These are phyloP conservation scores for Heterodera filipjevi DNA, from an alignment of 2,888 invertebrate species.

Conservation along the genomic window DNA sequence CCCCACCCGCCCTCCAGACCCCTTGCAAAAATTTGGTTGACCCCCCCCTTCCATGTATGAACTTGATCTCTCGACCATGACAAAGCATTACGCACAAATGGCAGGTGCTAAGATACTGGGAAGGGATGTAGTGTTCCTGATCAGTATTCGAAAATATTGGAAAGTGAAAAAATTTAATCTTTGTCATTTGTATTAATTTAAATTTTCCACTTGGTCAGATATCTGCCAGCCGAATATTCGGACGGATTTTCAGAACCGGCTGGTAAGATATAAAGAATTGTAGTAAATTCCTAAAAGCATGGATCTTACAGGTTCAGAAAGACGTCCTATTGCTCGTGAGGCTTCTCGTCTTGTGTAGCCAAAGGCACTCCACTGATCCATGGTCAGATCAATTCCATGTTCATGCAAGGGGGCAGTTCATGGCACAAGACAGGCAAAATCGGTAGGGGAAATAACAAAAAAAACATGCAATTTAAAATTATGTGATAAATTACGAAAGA, in stretches of 20 bases:
- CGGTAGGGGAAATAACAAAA: conserved; percentile 55
- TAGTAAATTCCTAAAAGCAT: conserved; percentile 8
- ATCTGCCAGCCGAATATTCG: conserved; percentile 56
- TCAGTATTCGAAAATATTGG: too few species aligned
- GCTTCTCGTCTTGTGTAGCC: conserved; percentile 41
- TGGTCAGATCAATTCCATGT: conserved; percentile 58
- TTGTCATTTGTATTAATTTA: background rate
- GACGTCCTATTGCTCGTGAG: conserved; percentile 57
- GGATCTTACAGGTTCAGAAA: background rate
- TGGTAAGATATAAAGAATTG: conserved; percentile 42
- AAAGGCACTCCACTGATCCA: conserved; percentile 51
- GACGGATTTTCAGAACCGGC: conserved; percentile 60
- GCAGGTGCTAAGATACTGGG: too few species aligned
- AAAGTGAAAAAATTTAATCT: background rate
- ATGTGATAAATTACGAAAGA: too few species aligned
- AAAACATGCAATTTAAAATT: too few species aligned
- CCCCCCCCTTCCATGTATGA: too few species aligned
- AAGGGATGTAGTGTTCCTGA: too few species aligned
- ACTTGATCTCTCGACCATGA: too few species aligned
- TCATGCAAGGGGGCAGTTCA: conserved; percentile 62
- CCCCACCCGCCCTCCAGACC: too few species aligned
- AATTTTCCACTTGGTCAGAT: conserved; percentile 34
- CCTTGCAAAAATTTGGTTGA: too few species aligned
- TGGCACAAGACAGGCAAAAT: conserved; percentile 63
- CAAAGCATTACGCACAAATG: too few species aligned